Evolutionary conservation across 2,797 vertebrate genomes (phyloP).

Genomic region (Dermochelys coriacea): DNA sequence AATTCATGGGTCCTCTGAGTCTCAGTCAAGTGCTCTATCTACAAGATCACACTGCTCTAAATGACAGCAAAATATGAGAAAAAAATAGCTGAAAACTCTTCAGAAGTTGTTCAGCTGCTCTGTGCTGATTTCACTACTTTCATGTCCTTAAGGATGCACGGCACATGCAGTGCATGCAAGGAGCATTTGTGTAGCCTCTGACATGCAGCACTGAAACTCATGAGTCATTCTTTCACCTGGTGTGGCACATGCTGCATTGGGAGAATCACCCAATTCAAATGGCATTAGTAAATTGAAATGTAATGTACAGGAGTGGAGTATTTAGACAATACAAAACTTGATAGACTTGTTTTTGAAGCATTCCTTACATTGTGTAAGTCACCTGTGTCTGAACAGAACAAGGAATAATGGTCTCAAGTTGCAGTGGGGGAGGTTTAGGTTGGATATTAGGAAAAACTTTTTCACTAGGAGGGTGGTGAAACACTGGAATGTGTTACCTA

Average conservation of each 20-base stretch:
- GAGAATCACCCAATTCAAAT: neutral
- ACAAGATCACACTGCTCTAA: neutral
- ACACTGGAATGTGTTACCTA: no score
- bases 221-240: neutral
- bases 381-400: neutral
- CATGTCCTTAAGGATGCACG: neutral
- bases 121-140: neutral
- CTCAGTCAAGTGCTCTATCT: neutral
- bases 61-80: neutral
- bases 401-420: no score
- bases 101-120: neutral
- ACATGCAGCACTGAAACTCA: neutral
- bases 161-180: neutral
- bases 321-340: constrained; percentile 14
- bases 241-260: neutral
- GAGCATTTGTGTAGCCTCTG: neutral
- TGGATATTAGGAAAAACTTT: no score
- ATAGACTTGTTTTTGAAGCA: constrained; percentile 22
- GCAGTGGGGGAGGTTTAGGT: no score
- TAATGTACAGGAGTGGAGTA: neutral
- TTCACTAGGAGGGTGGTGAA: no score
- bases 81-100: neutral
- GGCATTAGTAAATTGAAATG: neutral
- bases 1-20: neutral
- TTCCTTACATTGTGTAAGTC: neutral